Evolutionary conservation across 2,113 vertebrate species (phyloP).

Genomic region (Neopipo cinnamomea): DNA sequence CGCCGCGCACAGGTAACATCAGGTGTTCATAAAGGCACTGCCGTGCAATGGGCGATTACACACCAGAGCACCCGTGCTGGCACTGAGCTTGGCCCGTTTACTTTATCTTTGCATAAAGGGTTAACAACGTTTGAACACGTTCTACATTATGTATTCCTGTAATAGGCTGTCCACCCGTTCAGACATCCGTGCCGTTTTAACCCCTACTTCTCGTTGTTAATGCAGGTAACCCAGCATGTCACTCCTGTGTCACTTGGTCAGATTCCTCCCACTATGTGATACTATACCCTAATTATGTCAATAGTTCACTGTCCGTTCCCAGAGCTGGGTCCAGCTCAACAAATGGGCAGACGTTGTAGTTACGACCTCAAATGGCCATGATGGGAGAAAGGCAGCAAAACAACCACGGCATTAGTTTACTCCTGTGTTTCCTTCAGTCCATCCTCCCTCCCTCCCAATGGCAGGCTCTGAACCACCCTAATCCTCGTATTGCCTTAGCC

Average conservation of each 20-base stretch:
- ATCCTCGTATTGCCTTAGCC: background rate
- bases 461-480: background rate
- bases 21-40: rapidly evolving
- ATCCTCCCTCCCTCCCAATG: background rate
- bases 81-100: rapidly evolving
- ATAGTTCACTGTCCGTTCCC: background rate
- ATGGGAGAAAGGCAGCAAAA: background rate
- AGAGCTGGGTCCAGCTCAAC: background rate
- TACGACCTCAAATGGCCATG: background rate
- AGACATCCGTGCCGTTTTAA: rapidly evolving
- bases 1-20: rapidly evolving
- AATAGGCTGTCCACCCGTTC: background rate
- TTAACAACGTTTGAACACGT: background rate
- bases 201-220: background rate
- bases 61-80: background rate
- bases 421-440: background rate
- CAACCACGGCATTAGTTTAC: background rate
- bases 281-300: too few relatives aligned
- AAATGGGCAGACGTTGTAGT: background rate
- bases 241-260: background rate
- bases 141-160: rapidly evolving
- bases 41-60: rapidly evolving
- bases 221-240: background rate
- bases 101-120: background rate
- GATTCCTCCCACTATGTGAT: rapidly evolving